Evolutionary conservation across 1,140 invertebrate species (phyloP).

Genomic region (Phortica variegata): DNA sequence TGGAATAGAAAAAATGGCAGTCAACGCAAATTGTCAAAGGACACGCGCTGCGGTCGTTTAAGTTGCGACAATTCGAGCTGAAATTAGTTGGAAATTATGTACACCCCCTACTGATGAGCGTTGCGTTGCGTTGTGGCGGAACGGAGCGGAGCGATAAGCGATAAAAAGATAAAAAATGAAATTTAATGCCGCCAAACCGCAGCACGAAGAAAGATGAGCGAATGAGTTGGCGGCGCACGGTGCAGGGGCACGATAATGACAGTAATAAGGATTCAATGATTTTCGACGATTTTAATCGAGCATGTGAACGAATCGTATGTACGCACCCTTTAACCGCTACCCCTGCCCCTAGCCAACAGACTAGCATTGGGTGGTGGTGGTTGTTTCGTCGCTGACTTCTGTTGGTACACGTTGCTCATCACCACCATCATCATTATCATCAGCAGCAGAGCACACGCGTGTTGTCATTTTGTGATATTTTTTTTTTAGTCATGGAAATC

Average conservation of each 20-base stretch:
- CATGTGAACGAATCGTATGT: too few relatives aligned
- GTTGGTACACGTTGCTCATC: too few relatives aligned
- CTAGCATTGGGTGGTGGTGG: conserved; percentile 17
- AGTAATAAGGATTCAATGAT: conserved; percentile 54
- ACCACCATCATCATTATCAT: too few relatives aligned
- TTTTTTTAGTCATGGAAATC: too few relatives aligned
- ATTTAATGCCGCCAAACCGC: conserved; percentile 29
- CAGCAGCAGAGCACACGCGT: too few relatives aligned
- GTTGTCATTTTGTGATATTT: too few relatives aligned
- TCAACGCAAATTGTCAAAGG: conserved; percentile 42
- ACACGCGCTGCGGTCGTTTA: conserved; percentile 48
- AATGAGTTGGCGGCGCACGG: background rate
- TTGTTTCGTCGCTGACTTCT: conserved; percentile 3
- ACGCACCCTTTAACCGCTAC: conserved; percentile 15
- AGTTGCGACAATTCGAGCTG: conserved; percentile 40
- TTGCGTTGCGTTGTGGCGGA: too few relatives aligned
- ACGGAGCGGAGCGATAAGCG: conserved; percentile 12
- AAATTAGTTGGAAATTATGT: conserved; percentile 43
- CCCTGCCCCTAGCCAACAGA: conserved; percentile 22
- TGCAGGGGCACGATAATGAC: conserved; percentile 38
- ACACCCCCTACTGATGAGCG: conserved; percentile 12
- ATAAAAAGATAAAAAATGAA: conserved; percentile 39
- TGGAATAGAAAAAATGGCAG: conserved; percentile 12
- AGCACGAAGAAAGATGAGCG: conserved; percentile 26
- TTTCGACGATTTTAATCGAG: conserved; percentile 31